Base-by-base conservation (phyloP, 2,797 vertebrate genomes). In the Halcyon chelicuti region DNA sequence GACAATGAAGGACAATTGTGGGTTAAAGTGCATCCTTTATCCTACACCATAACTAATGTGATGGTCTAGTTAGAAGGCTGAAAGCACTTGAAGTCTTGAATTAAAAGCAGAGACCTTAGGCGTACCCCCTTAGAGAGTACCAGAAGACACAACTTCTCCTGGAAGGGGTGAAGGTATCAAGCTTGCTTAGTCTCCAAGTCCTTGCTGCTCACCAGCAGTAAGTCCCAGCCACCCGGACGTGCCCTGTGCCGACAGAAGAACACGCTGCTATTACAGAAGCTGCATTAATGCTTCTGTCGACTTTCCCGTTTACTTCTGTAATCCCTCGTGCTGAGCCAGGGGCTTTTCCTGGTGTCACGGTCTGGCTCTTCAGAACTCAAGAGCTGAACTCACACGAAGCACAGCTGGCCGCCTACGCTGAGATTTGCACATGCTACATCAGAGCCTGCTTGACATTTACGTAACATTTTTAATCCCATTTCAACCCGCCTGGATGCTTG, bases 171-270 rank as follows among this genome's bases (percentile, higher is more conserved):
- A 13, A 54, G 18, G 20, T 20, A 74, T 49, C 25, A 13, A 51
- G 39, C 61, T 28, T 31, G 37, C 40, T 61, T 9, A 20, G 10
- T 25, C 70, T 71, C 28, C 31, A 46, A 40, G 42, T 46, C 74
- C 49, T 23, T 44, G 22, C 40, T 28, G 12, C 44, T 47, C 46
- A 28, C 12, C 77, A 78, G 66, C 52, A 21, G 29, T 2, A 42
- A 21, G 65, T 12, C 26, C 47, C 67, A 47, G 68, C 16, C 4
- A 3, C 0, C 3, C 12, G 26, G 66, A 20, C 0, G 3, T 46
- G 54, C 66, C n/a, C 58, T 15, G 28, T 12, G 51, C 74, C 70
- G 42, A 58, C 55, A 58, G 58, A 79, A 49, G 58, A 71, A 58
- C 35, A 10, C 0, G 1, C 88, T 49, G 78, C 66, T 67, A 15